Base-by-base conservation (phyloP, 2,113 vertebrate genomes). In the Coturnix japonica region DNA sequence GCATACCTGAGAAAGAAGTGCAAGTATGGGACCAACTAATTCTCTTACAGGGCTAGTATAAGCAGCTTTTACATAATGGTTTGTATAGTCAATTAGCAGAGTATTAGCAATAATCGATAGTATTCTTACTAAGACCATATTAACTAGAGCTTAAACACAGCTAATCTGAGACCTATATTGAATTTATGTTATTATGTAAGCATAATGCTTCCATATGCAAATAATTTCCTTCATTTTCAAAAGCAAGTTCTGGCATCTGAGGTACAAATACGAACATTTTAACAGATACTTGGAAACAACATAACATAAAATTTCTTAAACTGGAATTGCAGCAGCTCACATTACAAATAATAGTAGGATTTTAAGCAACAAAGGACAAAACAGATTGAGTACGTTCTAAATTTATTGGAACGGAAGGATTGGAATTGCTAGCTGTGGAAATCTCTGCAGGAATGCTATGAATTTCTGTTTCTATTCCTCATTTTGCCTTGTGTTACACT, bases 31-130 rank as follows among this genome's bases (percentile, higher is more conserved):
- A 80, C 60, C 81, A 53, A 51, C 64, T 94, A 89, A 92, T 85
- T 94, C 78, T 79, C 84, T 90, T 77, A 93, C 72, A 63, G 87
- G 74, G 87, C 84, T 77, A 73, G 25, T 70, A 80, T 85, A 95
- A 96, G 81, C 84, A 96, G 95, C 89, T 96, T 96, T 96, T 91
- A 95, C 92, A 95, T 93, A 94, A 89, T 82, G 81, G 91, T 87
- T 92, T 90, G 71, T 93, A 81, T 82, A 94, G 95, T 93, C 91
- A 91, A 87, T 96, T 96, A 96, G 86, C 54, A 87, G 71, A 92
- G 78, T 80, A 88, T 95, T 95, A 90, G 47, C 80, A 78, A 95
- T 74, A 90, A 95, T 20, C 93, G 80, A 95, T 95, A 95, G 80
- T 53, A 9, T 90, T 95, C 90, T 91, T 93, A 93, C 69, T 94